These are phyloP conservation scores for Drosophila falleni DNA, from an alignment of 2,888 invertebrate species.

Conservation along the genomic window DNA sequence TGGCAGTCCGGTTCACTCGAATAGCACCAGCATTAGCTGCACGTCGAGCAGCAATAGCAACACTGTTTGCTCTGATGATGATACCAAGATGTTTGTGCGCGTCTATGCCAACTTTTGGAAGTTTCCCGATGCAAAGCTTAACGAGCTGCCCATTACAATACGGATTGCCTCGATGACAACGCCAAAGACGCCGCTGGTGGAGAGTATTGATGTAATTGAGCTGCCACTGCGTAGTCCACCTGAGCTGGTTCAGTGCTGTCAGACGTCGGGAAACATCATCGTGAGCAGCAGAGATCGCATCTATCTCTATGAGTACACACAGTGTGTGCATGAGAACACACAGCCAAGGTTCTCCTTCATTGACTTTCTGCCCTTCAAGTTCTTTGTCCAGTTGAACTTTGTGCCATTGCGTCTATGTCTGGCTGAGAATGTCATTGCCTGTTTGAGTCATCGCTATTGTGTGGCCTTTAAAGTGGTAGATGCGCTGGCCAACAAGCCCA, in stretches of 20 bases:
- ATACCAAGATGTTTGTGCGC: conserved; percentile 86
- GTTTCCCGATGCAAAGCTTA: conserved; percentile 82
- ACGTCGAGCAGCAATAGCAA: conserved; percentile 84
- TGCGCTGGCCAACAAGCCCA: conserved; percentile 67
- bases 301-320: conserved; percentile 87
- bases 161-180: conserved; percentile 91
- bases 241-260: conserved; percentile 88
- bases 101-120: conserved; percentile 91
- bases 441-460: conserved; percentile 88
- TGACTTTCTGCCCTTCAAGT: conserved; percentile 89
- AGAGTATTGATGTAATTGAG: conserved; percentile 91
- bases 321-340: conserved; percentile 89
- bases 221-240: conserved; percentile 88
- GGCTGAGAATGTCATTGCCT: conserved; percentile 89
- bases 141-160: conserved; percentile 86
- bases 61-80: conserved; percentile 83
- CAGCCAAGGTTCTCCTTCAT: conserved; percentile 88
- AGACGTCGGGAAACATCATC: conserved; percentile 83
- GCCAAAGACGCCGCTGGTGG: conserved; percentile 88
- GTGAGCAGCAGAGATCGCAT: conserved; percentile 84
- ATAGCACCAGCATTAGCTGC: conserved; percentile 81
- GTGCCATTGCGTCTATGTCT: conserved; percentile 87
- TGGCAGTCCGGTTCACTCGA: conserved; percentile 82
- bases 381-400: conserved; percentile 89
- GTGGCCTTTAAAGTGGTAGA: conserved; percentile 88